Conservation (phyloP, 1,140 invertebrate genomes). For the Drosophila jambulina region DNA sequence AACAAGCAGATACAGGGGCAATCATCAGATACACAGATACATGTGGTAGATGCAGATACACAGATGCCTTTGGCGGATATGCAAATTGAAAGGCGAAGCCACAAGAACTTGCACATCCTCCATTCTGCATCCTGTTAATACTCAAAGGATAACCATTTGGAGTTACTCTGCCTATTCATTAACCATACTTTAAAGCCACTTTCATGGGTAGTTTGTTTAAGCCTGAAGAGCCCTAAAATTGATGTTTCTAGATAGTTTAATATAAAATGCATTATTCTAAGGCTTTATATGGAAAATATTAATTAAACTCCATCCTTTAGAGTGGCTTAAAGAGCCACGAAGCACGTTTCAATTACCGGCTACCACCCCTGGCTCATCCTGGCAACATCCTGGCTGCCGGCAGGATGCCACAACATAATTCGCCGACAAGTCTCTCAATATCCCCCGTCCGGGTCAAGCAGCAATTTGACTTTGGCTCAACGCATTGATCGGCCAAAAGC, state of each 20-base stretch:
- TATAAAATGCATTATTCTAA: not conserved
- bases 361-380: not conserved
- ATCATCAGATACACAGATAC: conserved; percentile 10
- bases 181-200: not conserved
- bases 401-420: conserved; percentile 39
- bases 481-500: conserved; percentile 30
- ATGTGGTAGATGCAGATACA: conserved; percentile 4
- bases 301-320: not conserved
- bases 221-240: no score
- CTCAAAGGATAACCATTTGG: not conserved
- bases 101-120: not conserved
- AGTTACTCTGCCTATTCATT: not conserved
- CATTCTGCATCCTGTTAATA: not conserved
- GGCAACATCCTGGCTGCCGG: not conserved
- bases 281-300: not conserved
- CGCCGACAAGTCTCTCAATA: conserved; percentile 24
- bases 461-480: conserved; percentile 35
- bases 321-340: not conserved
- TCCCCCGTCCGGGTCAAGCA: conserved; percentile 27
- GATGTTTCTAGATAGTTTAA: not conserved
- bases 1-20: conserved; percentile 50
- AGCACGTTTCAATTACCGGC: conserved; percentile 23
- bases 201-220: no score
- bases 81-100: conserved; percentile 7
- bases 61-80: not conserved